A percentile compares a stretch with the other conserved stretches of the same genome.
phyloP scores from a whole-genome alignment of 2,797 vertebrate genomes.

The Margarornis squamiger region DNA sequence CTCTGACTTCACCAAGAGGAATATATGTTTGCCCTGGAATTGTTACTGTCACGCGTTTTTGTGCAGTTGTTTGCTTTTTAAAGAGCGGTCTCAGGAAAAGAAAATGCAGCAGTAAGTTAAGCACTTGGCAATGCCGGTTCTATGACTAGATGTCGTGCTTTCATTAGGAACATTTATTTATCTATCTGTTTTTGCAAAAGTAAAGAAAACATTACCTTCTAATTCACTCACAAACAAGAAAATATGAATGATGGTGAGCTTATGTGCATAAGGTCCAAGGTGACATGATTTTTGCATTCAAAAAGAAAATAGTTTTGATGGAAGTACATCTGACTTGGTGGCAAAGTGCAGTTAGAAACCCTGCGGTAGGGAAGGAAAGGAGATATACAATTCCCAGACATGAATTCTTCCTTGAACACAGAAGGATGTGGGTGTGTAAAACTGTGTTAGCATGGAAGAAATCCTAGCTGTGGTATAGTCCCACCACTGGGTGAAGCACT shows the following conservation, averaged over 20 bases:
- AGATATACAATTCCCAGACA: not conserved
- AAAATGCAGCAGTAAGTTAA: not conserved
- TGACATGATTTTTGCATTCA: not conserved
- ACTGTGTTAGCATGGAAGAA: not conserved
- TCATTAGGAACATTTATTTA: not conserved
- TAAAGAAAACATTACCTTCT: not conserved
- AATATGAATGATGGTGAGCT: not conserved
- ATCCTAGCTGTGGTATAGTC: not conserved
- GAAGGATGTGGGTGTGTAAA: not conserved
- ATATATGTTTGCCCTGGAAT: not conserved
- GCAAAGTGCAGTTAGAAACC: not conserved
- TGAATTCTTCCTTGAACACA: not conserved
- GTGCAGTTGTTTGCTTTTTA: not conserved
- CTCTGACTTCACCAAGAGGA: not conserved
- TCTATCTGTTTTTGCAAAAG: not conserved
- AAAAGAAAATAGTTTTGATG: not conserved
- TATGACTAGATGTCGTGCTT: not conserved
- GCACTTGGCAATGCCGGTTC: not conserved
- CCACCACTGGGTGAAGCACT: not conserved
- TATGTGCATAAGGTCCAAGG: not conserved
- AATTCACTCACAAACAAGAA: not conserved
- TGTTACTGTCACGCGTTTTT: not conserved
- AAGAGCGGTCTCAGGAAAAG: not conserved
- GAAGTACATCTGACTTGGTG: not conserved
- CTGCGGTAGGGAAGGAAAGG: not conserved